phyloP scores from a whole-genome alignment of 2,797 vertebrate species.

The Enteromius fasciolatus region DNA sequence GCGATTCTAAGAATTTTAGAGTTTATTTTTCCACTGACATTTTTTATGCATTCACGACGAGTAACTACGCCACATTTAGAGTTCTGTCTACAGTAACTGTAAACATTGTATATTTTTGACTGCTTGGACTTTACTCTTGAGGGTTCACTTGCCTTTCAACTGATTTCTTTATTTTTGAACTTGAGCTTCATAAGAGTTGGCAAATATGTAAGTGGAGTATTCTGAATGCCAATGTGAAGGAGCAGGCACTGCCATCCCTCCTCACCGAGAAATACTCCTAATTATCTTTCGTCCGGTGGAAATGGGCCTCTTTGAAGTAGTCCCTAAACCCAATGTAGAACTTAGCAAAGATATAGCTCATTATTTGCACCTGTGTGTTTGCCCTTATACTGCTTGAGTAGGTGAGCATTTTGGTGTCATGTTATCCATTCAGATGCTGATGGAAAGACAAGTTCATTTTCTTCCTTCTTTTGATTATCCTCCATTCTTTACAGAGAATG shows the following conservation, averaged over 20 bases:
- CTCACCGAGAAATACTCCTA: slow-evolving; percentile 89
- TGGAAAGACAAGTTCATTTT: slow-evolving; percentile 80
- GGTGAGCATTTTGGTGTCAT: slow-evolving; percentile 85
- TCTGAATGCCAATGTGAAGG: slow-evolving; percentile 95
- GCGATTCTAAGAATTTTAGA: neutral
- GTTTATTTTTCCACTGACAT: neutral
- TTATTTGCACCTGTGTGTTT: slow-evolving; percentile 77
- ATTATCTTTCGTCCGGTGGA: slow-evolving; percentile 68
- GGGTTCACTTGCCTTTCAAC: slow-evolving; percentile 76
- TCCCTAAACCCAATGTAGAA: slow-evolving; percentile 71
- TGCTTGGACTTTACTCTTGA: slow-evolving; percentile 79
- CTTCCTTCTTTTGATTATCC: slow-evolving; percentile 66
- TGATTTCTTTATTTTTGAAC: slow-evolving; percentile 65
- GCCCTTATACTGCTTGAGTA: slow-evolving; percentile 90
- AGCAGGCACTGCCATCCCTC: slow-evolving; percentile 88
- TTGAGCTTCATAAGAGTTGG: slow-evolving; percentile 90
- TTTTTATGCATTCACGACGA: neutral
- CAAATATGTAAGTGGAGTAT: slow-evolving; percentile 99
- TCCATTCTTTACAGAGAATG: slow-evolving; percentile 87
- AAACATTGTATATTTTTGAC: neutral
- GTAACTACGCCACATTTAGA: neutral
- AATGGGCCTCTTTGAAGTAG: slow-evolving; percentile 74
- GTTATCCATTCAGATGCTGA: slow-evolving; percentile 83
- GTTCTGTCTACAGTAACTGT: neutral
- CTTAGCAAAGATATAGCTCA: slow-evolving; percentile 71